phyloP scores from a whole-genome alignment of 2,888 invertebrate genomes.

The Melinopterus prodromus region DNA sequence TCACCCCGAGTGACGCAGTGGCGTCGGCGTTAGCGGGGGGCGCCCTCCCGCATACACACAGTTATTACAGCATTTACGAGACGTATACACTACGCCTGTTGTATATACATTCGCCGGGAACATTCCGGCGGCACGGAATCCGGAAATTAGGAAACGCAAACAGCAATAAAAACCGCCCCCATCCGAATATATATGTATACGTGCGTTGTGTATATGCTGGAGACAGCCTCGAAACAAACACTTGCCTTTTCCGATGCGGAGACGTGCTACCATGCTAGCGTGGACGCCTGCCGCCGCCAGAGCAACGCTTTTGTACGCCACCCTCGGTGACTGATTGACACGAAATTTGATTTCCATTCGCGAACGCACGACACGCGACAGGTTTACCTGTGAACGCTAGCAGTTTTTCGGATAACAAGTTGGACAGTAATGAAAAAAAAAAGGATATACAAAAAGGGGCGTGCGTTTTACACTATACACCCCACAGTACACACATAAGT shows the following conservation, averaged over 20 bases:
- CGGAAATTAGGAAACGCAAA: conserved; percentile 4
- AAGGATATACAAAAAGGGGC: too few relatives aligned
- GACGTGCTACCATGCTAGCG: neutral
- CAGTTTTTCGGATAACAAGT: too few relatives aligned
- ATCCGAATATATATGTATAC: neutral
- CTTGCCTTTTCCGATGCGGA: neutral
- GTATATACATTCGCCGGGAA: neutral
- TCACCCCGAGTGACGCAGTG: neutral
- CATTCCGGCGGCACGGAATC: neutral
- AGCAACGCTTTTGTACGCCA: neutral
- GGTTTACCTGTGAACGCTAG: too few relatives aligned
- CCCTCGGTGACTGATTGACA: neutral
- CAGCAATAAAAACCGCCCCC: neutral
- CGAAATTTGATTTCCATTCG: neutral
- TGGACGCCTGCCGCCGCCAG: neutral
- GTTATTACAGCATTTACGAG: neutral
- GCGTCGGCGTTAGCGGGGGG: neutral
- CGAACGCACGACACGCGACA: neutral
- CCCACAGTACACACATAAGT: too few relatives aligned
- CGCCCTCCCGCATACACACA: neutral
- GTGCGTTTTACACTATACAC: too few relatives aligned
- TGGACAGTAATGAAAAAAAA: too few relatives aligned
- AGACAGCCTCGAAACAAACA: neutral
- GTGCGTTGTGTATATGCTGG: neutral
- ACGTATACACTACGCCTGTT: neutral